Conservation (phyloP, 2,113 vertebrate genomes). For the Empidonax alnorum region DNA sequence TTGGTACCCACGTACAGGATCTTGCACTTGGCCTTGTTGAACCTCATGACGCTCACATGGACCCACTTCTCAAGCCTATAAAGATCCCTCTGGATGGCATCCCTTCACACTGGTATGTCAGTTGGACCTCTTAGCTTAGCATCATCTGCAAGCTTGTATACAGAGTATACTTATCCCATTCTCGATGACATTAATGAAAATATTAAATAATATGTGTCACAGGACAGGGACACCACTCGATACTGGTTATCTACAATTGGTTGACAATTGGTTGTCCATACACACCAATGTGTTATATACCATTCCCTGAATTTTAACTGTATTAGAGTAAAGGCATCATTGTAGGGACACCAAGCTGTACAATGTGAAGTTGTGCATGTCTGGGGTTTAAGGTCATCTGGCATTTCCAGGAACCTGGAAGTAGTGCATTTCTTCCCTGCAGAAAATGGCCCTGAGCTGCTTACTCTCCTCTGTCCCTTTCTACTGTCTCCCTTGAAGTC, state of each 20-base stretch:
- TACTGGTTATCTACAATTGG: not conserved
- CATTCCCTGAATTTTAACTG: not conserved
- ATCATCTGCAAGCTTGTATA: not conserved
- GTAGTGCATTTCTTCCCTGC: fast-evolving
- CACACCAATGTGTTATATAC: fast-evolving
- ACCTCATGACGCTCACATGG: not conserved
- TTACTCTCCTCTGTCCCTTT: not conserved
- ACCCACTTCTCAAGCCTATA: not conserved
- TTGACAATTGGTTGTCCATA: not conserved
- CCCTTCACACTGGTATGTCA: not conserved
- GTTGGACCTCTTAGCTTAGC: not conserved
- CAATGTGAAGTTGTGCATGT: not conserved
- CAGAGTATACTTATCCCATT: not conserved
- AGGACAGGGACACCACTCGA: not conserved
- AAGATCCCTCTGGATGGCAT: not conserved
- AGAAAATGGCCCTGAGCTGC: not conserved
- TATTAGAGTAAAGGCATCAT: not conserved
- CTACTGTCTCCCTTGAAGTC: not conserved
- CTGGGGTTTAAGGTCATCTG: not conserved
- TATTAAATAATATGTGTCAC: not conserved
- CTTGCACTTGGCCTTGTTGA: not conserved
- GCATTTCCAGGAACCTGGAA: not conserved
- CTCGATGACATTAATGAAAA: not conserved
- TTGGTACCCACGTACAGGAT: not conserved
- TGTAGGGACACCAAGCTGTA: not conserved